Conservation (phyloP, 2,113 vertebrate genomes). For the Mastomys natalensis region DNA sequence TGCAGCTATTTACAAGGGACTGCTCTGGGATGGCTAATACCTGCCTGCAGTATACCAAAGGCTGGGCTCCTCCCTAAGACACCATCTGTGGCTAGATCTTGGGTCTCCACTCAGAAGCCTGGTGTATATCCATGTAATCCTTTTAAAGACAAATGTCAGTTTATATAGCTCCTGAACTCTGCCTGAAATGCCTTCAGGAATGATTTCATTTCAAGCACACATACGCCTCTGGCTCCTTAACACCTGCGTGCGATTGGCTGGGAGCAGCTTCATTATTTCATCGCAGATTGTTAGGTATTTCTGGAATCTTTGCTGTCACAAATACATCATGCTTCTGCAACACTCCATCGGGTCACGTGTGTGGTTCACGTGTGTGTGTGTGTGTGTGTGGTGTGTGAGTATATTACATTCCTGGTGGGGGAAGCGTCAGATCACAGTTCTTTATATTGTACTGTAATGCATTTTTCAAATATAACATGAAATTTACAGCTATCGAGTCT, state of each 20-base stretch:
- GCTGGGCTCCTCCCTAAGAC: neutral
- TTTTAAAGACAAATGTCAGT: neutral
- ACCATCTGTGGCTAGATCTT: neutral
- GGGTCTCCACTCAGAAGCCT: neutral
- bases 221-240: neutral
- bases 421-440: neutral
- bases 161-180: neutral
- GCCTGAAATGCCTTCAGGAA: neutral
- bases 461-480: rapidly evolving
- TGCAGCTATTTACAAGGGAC: neutral
- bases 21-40: neutral
- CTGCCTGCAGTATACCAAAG: neutral
- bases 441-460: neutral
- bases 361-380: neutral
- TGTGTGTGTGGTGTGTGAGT: neutral
- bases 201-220: neutral
- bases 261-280: rapidly evolving
- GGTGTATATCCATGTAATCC: rapidly evolving
- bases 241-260: neutral
- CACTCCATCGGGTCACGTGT: rapidly evolving
- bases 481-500: rapidly evolving
- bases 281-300: neutral
- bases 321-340: rapidly evolving
- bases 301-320: neutral
- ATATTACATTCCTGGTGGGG: neutral